Evolutionary conservation across 2,113 vertebrate genomes (phyloP).

Genomic region (Clarias batrachus): DNA sequence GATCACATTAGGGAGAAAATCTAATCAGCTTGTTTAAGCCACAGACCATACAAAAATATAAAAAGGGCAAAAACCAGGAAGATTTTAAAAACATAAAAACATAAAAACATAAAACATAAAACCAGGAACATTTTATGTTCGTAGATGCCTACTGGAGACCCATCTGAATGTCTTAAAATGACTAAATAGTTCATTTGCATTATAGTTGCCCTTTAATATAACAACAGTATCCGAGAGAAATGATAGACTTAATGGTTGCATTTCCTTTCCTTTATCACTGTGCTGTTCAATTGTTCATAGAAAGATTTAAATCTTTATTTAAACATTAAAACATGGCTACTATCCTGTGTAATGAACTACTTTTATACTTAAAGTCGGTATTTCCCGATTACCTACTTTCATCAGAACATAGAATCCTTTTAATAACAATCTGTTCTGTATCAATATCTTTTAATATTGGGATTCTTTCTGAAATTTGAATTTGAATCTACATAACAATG

Average conservation of each 20-base stretch:
- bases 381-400: neutral
- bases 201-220: neutral
- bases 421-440: neutral
- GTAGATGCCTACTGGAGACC: too few relatives aligned
- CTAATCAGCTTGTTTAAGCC: too few relatives aligned
- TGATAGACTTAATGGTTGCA: neutral
- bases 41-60: too few relatives aligned
- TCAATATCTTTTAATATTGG: too few relatives aligned
- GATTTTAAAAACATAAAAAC: too few relatives aligned
- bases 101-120: too few relatives aligned
- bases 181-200: too few relatives aligned
- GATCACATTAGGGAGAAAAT: too few relatives aligned
- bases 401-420: neutral
- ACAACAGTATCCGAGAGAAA: neutral
- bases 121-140: too few relatives aligned
- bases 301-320: neutral
- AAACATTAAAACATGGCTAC: neutral
- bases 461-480: neutral
- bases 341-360: neutral
- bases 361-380: neutral
- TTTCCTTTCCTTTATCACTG: neutral
- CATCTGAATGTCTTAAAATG: too few relatives aligned
- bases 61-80: too few relatives aligned
- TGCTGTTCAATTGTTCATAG: neutral
- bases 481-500: neutral